Percentiles rank a stretch among this genome's conserved stretches.
These are phyloP conservation scores for Rhombomys opimus DNA, from an alignment of 2,113 vertebrate genomes.

Conservation along the genomic window DNA sequence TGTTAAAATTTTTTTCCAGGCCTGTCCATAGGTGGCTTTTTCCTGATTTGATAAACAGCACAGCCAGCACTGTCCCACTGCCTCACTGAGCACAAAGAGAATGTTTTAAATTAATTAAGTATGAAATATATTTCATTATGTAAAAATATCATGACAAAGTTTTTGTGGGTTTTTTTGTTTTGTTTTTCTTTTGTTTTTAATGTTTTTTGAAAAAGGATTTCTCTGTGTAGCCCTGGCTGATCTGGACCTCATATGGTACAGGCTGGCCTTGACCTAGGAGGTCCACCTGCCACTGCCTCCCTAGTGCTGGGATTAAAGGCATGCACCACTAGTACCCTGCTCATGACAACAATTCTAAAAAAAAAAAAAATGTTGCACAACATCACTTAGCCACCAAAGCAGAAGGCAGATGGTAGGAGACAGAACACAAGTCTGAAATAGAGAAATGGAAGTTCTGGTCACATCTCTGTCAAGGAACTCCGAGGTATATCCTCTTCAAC, in stretches of 20 bases:
- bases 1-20: background rate
- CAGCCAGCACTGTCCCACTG: background rate
- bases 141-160: background rate
- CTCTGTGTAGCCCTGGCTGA: too few species aligned
- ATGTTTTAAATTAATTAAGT: background rate
- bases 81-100: background rate
- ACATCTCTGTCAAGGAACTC: background rate
- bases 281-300: too few species aligned
- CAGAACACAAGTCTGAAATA: background rate
- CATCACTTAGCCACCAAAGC: slow-evolving; percentile 57
- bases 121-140: slow-evolving; percentile 19
- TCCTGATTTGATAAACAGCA: background rate
- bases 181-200: too few species aligned
- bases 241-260: too few species aligned
- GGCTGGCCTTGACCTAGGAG: too few species aligned
- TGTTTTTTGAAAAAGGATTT: too few species aligned
- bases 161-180: too few species aligned
- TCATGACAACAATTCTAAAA: background rate
- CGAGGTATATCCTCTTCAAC: background rate
- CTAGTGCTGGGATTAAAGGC: too few species aligned
- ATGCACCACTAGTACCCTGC: too few species aligned
- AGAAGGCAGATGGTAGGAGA: background rate
- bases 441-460: background rate
- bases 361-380: background rate
- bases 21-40: background rate